A percentile compares a stretch with the other conserved stretches of the same genome.
These are phyloP conservation scores for Phalacrocorax pelagicus DNA, from an alignment of 2,113 vertebrate genomes.

Conservation along the genomic window DNA sequence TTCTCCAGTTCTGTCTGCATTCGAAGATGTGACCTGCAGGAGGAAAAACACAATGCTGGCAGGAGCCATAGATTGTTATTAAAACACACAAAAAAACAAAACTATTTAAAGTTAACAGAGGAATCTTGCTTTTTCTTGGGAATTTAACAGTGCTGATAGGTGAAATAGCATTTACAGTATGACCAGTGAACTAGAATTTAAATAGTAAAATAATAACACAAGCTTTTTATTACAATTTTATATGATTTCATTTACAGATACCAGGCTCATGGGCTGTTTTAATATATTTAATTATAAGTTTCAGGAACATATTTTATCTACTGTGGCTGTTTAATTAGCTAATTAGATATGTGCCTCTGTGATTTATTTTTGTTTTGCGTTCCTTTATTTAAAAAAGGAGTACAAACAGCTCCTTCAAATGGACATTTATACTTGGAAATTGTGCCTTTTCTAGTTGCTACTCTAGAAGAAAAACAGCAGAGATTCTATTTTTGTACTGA, in stretches of 20 bases:
- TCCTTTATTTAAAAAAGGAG: slow-evolving; percentile 55
- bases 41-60: neutral
- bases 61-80: neutral
- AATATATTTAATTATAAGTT: slow-evolving; percentile 76
- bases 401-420: slow-evolving; percentile 43
- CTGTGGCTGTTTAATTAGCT: slow-evolving; percentile 71
- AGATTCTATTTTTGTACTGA: slow-evolving; percentile 83
- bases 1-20: slow-evolving; percentile 42
- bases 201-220: slow-evolving; percentile 63
- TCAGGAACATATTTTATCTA: slow-evolving; percentile 79
- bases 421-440: slow-evolving; percentile 76
- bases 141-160: slow-evolving; percentile 67
- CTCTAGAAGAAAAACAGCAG: slow-evolving; percentile 74
- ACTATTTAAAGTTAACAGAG: slow-evolving; percentile 20
- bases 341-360: slow-evolving; percentile 64
- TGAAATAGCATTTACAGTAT: slow-evolving; percentile 37
- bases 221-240: slow-evolving; percentile 66
- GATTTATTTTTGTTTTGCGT: slow-evolving; percentile 4
- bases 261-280: slow-evolving; percentile 66
- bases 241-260: slow-evolving; percentile 65
- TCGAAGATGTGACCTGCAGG: neutral
- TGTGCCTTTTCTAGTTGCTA: slow-evolving; percentile 82
- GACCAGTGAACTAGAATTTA: slow-evolving; percentile 51
- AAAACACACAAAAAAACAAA: neutral
- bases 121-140: slow-evolving; percentile 51